These are phyloP conservation scores for Nysson spinosus DNA, from an alignment of 2,888 invertebrate species.

Conservation along the genomic window DNA sequence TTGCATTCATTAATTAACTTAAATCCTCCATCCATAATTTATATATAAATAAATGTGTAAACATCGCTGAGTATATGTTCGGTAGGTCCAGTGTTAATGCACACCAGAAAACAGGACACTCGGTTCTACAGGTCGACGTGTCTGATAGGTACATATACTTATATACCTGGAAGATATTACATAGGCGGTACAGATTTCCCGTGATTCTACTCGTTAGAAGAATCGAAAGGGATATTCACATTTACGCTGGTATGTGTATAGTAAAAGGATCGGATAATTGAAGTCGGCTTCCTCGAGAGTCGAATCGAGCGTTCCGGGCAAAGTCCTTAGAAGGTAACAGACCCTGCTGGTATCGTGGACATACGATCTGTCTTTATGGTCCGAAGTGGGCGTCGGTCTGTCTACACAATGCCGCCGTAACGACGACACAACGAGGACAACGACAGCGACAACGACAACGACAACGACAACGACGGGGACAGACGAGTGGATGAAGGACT, in stretches of 20 bases:
- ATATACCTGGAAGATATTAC: too few species aligned
- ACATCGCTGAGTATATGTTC: too few species aligned
- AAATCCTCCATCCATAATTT: too few species aligned
- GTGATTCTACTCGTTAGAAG: slow-evolving; percentile 24
- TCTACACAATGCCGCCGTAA: slow-evolving; percentile 55
- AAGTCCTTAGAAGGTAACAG: slow-evolving; percentile 67
- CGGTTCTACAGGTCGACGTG: too few species aligned
- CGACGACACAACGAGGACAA: slow-evolving; percentile 50
- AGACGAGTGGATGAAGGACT: slow-evolving; percentile 46
- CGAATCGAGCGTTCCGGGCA: slow-evolving; percentile 56
- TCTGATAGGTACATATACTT: too few species aligned
- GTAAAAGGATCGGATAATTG: slow-evolving; percentile 57
- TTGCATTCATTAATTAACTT: too few species aligned
- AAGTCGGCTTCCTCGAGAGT: slow-evolving; percentile 51
- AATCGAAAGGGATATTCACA: slow-evolving; percentile 8
- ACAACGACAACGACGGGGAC: slow-evolving; percentile 22
- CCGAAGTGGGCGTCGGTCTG: slow-evolving; percentile 69
- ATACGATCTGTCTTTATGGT: slow-evolving; percentile 71
- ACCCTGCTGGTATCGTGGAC: slow-evolving; percentile 61
- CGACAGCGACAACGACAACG: slow-evolving; percentile 29
- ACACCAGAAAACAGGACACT: too few species aligned
- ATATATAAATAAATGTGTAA: too few species aligned
- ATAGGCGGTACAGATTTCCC: slow-evolving; percentile 7
- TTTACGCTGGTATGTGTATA: slow-evolving; percentile 9
- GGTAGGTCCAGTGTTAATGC: too few species aligned